Base-by-base conservation (phyloP, 2,797 vertebrate genomes). In the Sarcoramphus papa region DNA sequence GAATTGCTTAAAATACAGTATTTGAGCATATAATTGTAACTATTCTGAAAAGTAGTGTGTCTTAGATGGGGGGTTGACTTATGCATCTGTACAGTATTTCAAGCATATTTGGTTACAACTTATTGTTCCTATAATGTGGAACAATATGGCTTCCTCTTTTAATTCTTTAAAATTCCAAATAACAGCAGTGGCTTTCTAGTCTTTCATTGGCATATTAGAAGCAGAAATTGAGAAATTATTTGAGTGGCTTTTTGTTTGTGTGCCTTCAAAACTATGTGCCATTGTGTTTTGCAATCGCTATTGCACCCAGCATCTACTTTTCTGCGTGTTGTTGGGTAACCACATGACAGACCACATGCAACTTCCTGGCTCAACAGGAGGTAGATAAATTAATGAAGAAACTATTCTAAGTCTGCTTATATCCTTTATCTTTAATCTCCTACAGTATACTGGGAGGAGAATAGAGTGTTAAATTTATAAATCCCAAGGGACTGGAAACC, bases 351-450 rank as follows among this genome's bases (percentile, higher is more conserved):
- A 88, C 48, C 48, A 7, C 84, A 40, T 85, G 67, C 54, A 86
- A 31, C 65, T 96, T 96, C 81, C 88, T 96, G 86, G 31, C 74
- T 64, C 28, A 86, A 24, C 40, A 91, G 85, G 80, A 62, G 59
- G 67, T 59, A 53, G 59, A 56, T 75, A n/a, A 93, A 33, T 88
- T 64, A 64, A 76, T 81, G 72, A 89, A 62, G 79, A 93, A 94
- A 60, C 43, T 74, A 53, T 2, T 93, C 47, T 54, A 60, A 88
- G 33, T 57, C 30, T 4, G 4, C 25, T 75, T 83, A 47, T 28
- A 83, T 96, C 53, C 54, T 90, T 69, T 19, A 68, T 80, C 64
- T 59, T 67, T 74, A 65, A 84, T 94, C 60, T 60, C 59, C 77
- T 57, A 37, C 60, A 40, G 27, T 73, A 3, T 50, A 47, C n/a